A percentile compares a stretch with the other conserved stretches of the same genome.
Conservation (phyloP, 2,888 invertebrate genomes). For the Pecten maximus region DNA sequence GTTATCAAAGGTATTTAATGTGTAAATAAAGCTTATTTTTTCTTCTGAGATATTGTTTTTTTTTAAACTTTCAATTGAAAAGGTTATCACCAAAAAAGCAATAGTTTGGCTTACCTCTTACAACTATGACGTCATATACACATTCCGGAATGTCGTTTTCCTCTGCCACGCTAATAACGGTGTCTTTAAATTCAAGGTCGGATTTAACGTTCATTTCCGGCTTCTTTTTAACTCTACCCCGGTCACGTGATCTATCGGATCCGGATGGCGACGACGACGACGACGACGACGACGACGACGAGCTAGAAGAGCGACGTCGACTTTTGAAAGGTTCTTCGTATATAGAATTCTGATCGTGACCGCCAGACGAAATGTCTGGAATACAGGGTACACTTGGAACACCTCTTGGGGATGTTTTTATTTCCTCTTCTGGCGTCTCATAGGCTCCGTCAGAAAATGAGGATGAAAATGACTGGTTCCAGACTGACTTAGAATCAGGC, state of each 20-base stretch:
- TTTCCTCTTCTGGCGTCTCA: background rate
- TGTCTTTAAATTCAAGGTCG: conserved; percentile 35
- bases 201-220: background rate
- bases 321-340: background rate
- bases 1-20: no score
- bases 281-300: conserved; percentile 39
- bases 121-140: conserved; percentile 21
- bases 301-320: background rate
- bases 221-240: background rate
- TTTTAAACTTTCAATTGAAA: no score
- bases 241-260: background rate
- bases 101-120: background rate
- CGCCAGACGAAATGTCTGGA: background rate
- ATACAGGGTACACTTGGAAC: no score
- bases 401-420: background rate
- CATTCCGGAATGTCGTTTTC: conserved; percentile 1
- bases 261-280: conserved; percentile 37
- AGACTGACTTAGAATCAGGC: background rate
- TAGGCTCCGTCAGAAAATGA: conserved; percentile 14
- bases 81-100: no score
- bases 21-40: no score
- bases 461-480: background rate
- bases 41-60: no score
- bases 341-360: background rate
- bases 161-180: background rate